Conservation (phyloP, 1,140 invertebrate genomes). For the Cephus cinctus region DNA sequence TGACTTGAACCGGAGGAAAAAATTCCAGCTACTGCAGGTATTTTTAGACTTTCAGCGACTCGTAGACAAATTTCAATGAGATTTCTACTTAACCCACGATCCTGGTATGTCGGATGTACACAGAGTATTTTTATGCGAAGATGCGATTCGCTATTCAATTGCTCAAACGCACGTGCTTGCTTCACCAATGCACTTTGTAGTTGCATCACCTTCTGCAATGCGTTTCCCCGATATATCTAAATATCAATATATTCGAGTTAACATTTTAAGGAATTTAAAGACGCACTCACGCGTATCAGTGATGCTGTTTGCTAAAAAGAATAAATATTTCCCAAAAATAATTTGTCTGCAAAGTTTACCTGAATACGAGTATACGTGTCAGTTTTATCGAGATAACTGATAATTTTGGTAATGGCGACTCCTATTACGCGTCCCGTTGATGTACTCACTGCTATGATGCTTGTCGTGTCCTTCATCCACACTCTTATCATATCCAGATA, state of each 20-base stretch:
- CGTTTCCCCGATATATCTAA: constrained; percentile 37
- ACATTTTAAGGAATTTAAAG: neutral
- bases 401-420: constrained; percentile 55
- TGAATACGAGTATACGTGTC: constrained; percentile 32
- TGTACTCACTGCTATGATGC: constrained; percentile 60
- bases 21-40: constrained; percentile 56
- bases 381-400: constrained; percentile 25
- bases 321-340: neutral
- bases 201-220: constrained; percentile 39
- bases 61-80: constrained; percentile 52
- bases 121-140: constrained; percentile 45
- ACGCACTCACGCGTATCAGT: neutral
- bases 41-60: constrained; percentile 50
- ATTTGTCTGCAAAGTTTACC: constrained; percentile 21
- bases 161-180: constrained; percentile 41
- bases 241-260: neutral
- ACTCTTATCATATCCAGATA: constrained; percentile 55
- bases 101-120: constrained; percentile 48
- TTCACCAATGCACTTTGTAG: constrained; percentile 42
- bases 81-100: constrained; percentile 46
- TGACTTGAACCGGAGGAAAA: constrained; percentile 57
- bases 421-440: constrained; percentile 56
- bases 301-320: neutral
- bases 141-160: constrained; percentile 37
- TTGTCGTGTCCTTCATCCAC: constrained; percentile 65